Conservation (phyloP, 2,113 vertebrate genomes). For the Lagopus leucura region DNA sequence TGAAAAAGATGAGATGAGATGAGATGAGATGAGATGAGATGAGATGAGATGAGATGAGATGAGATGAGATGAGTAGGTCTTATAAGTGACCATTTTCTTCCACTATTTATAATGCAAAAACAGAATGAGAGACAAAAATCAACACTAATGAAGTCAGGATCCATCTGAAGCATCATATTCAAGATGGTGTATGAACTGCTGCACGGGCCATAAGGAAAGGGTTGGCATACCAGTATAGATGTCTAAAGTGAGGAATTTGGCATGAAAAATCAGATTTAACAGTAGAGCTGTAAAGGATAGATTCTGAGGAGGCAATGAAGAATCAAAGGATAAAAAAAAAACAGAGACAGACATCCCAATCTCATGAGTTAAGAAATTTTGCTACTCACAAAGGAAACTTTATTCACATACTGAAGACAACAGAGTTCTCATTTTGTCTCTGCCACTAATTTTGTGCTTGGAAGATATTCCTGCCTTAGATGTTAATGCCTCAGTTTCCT, state of each 20-base stretch:
- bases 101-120: background rate
- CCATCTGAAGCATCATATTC: background rate
- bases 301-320: background rate
- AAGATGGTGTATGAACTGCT: background rate
- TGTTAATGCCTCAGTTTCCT: background rate
- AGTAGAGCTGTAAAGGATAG: background rate
- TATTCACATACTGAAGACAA: background rate
- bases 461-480: background rate
- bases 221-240: background rate
- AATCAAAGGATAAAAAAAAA: background rate
- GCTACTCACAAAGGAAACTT: background rate
- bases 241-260: background rate
- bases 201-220: background rate
- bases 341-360: background rate
- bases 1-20: rapidly evolving
- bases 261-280: background rate
- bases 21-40: no score
- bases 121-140: background rate
- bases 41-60: no score
- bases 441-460: background rate
- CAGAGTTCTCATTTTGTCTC: background rate
- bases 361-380: background rate
- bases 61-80: background rate
- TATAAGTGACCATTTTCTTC: background rate
- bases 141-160: background rate